Percentiles rank a stretch among this genome's conserved stretches.
Evolutionary conservation across 2,797 vertebrate genomes (phyloP).

Genomic region (Aphelocoma californica): DNA sequence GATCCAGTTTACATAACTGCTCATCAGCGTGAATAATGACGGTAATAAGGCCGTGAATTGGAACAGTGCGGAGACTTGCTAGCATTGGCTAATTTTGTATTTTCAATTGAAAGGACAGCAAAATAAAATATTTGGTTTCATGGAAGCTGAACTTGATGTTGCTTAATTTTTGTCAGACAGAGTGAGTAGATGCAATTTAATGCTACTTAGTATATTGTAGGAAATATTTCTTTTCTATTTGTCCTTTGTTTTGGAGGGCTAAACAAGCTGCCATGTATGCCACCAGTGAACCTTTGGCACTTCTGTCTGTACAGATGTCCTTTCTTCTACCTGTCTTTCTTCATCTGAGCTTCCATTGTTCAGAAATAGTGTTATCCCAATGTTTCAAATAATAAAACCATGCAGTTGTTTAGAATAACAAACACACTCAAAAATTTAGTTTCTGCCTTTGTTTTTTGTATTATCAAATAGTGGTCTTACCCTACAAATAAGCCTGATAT

Average conservation of each 20-base stretch:
- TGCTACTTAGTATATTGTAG: not conserved
- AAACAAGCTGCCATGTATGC: not conserved
- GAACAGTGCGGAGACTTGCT: not conserved
- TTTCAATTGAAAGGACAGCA: not conserved
- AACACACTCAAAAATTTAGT: not conserved
- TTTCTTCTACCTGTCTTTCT: constrained; percentile 14
- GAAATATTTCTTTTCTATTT: not conserved
- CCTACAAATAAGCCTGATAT: not conserved
- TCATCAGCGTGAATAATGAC: not conserved
- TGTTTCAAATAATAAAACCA: not conserved
- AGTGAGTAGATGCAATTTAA: not conserved
- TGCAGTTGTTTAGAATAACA: not conserved
- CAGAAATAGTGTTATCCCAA: not conserved
- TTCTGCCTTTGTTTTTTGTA: not conserved
- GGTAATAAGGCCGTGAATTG: not conserved
- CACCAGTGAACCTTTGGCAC: not conserved
- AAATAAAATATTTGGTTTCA: not conserved
- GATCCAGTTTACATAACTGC: not conserved
- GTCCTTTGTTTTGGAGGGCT: not conserved
- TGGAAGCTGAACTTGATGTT: not conserved
- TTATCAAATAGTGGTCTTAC: not conserved
- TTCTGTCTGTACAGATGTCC: not conserved
- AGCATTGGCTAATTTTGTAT: not conserved
- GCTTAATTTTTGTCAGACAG: not conserved
- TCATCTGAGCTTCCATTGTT: not conserved